Percentiles rank a stretch among this genome's conserved stretches.
Conservation (phyloP, 2,797 vertebrate genomes). For the Phrynocephalus guinanensis region DNA sequence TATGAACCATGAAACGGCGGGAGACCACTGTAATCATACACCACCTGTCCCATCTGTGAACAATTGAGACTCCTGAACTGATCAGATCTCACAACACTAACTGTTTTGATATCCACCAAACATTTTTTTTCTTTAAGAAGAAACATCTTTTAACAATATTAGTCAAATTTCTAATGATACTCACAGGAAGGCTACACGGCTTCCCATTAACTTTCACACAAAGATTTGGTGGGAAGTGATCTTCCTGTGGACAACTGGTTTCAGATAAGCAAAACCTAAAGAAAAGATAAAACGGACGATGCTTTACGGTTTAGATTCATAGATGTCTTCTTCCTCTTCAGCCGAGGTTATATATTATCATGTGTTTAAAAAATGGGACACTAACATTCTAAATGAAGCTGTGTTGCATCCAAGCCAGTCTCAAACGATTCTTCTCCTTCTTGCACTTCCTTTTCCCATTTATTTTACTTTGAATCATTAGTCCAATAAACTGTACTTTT, state of each 20-base stretch:
- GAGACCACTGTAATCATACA: no score
- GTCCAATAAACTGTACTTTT: no score
- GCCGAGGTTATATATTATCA: no score
- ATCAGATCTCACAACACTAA: background rate
- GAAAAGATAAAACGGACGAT: conserved; percentile 59
- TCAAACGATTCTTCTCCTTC: no score
- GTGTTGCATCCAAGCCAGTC: no score
- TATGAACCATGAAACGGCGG: no score
- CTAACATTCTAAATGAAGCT: no score
- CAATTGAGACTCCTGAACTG: background rate
- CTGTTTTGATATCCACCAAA: no score
- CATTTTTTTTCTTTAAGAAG: background rate
- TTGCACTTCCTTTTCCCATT: no score
- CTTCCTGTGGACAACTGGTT: conserved; percentile 99
- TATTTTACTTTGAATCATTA: no score
- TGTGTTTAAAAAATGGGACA: no score
- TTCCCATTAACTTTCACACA: conserved; percentile 99
- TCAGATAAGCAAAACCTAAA: conserved; percentile 98
- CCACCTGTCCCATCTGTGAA: background rate
- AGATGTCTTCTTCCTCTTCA: no score
- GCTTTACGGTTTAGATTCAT: conserved; percentile 16
- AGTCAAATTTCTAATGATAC: conserved; percentile 64
- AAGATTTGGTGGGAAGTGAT: conserved; percentile 98
- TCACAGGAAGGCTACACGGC: conserved; percentile 97
- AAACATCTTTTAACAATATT: background rate